phyloP scores from a whole-genome alignment of 2,888 invertebrate genomes.

The Bombyx huttoni region DNA sequence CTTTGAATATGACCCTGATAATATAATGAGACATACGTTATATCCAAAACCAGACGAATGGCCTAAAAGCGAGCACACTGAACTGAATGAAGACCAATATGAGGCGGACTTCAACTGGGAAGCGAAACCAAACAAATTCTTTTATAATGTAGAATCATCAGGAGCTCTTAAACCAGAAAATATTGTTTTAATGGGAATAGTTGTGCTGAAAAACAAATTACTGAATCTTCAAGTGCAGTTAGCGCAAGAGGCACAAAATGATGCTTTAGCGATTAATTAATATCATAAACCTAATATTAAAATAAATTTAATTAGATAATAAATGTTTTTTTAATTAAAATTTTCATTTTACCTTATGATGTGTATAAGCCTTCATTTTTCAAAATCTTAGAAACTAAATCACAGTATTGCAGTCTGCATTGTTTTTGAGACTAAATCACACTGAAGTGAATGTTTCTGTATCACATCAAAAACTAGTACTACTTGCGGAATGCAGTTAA shows the following conservation, averaged over 20 bases:
- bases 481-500: neutral
- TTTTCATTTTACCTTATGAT: neutral
- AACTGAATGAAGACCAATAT: constrained; percentile 91
- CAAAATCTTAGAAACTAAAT: neutral
- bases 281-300: constrained; percentile 7
- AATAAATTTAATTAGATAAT: neutral
- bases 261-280: constrained; percentile 82
- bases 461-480: neutral
- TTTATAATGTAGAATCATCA: constrained; percentile 95
- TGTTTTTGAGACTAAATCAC: too few relatives aligned
- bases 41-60: constrained; percentile 98
- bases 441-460: neutral
- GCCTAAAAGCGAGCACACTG: constrained; percentile 98
- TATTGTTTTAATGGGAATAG: constrained; percentile 95
- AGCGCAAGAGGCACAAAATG: constrained; percentile 88
- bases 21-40: constrained; percentile 94
- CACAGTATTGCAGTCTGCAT: too few relatives aligned
- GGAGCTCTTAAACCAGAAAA: constrained; percentile 96
- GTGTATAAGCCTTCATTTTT: constrained; percentile 2
- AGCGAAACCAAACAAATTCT: constrained; percentile 97
- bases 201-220: constrained; percentile 93
- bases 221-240: constrained; percentile 95
- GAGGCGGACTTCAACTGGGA: constrained; percentile 96
- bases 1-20: constrained; percentile 99
- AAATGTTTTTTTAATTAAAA: neutral